Evolutionary conservation across 2,797 vertebrate species (phyloP).

Genomic region (Cephalopachus bancanus): DNA sequence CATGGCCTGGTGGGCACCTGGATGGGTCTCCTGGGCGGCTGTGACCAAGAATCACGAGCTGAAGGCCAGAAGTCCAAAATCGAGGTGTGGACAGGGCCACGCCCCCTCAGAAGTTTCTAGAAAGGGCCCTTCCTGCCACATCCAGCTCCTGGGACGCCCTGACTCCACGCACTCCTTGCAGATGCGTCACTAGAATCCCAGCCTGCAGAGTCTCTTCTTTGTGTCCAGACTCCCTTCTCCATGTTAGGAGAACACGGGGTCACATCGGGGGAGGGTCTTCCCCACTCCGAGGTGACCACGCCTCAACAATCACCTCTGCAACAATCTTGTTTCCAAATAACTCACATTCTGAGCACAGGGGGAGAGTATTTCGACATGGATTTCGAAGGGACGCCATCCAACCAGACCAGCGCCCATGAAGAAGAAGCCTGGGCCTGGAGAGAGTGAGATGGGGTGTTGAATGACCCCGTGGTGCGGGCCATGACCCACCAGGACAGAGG

Average conservation of each 20-base stretch:
- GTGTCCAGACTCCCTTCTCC: not conserved
- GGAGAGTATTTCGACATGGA: no score
- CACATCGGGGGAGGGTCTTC: accelerated
- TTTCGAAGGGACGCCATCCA: not conserved
- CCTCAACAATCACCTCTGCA: accelerated
- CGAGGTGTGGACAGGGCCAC: accelerated
- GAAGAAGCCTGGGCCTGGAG: no score
- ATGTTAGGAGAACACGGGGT: not conserved
- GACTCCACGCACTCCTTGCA: no score
- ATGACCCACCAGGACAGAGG: not conserved
- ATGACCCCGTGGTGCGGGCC: accelerated
- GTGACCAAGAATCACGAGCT: no score
- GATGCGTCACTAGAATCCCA: not conserved
- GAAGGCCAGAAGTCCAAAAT: not conserved
- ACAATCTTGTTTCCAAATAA: accelerated
- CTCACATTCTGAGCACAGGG: no score
- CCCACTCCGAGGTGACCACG: not conserved
- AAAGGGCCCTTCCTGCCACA: no score
- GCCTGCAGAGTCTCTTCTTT: not conserved
- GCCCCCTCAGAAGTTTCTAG: accelerated
- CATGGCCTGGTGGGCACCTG: no score
- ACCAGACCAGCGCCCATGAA: not conserved
- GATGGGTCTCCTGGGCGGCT: not conserved
- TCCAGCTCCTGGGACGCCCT: no score
- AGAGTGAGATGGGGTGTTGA: not conserved